Evolutionary conservation across 2,888 invertebrate species (phyloP).

Genomic region (Drosophila algonquin): DNA sequence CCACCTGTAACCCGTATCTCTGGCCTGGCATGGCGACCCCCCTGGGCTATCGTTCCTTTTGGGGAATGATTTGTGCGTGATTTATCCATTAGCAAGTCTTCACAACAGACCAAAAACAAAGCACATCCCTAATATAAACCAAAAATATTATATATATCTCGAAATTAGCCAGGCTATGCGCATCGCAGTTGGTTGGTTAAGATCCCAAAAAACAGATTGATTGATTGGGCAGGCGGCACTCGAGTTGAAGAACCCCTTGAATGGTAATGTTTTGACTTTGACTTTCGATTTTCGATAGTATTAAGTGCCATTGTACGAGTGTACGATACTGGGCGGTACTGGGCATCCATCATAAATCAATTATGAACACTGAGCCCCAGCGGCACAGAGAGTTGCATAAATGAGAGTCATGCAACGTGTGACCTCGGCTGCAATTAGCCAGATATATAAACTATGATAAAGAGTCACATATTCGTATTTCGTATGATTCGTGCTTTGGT

Average conservation of each 20-base stretch:
- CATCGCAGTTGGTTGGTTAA: slow-evolving; percentile 29
- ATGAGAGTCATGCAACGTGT: slow-evolving; percentile 2
- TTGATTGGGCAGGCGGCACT: slow-evolving; percentile 20
- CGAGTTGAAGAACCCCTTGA: slow-evolving; percentile 34
- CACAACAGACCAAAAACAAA: slow-evolving; percentile 19
- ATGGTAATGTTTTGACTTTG: slow-evolving; percentile 35
- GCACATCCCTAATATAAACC: slow-evolving; percentile 23
- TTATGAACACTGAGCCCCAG: slow-evolving; percentile 13
- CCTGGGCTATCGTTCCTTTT: too few relatives aligned
- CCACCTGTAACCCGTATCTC: too few relatives aligned
- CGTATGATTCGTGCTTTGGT: slow-evolving; percentile 7
- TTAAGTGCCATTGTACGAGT: slow-evolving; percentile 17
- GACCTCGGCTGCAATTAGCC: slow-evolving; percentile 50
- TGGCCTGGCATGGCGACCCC: too few relatives aligned
- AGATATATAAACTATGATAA: slow-evolving; percentile 19
- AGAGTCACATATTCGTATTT: slow-evolving; percentile 6
- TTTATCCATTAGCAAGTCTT: slow-evolving; percentile 34
- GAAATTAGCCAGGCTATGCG: not conserved
- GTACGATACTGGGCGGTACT: slow-evolving; percentile 6
- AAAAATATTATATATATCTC: not conserved
- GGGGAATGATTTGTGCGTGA: slow-evolving; percentile 4
- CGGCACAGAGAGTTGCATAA: slow-evolving; percentile 6
- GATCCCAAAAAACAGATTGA: not conserved
- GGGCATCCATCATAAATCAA: slow-evolving; percentile 24
- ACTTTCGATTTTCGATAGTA: slow-evolving; percentile 37